Base-by-base conservation (phyloP, 2,888 invertebrate genomes). In the Chalcosyrphus nemorum region DNA sequence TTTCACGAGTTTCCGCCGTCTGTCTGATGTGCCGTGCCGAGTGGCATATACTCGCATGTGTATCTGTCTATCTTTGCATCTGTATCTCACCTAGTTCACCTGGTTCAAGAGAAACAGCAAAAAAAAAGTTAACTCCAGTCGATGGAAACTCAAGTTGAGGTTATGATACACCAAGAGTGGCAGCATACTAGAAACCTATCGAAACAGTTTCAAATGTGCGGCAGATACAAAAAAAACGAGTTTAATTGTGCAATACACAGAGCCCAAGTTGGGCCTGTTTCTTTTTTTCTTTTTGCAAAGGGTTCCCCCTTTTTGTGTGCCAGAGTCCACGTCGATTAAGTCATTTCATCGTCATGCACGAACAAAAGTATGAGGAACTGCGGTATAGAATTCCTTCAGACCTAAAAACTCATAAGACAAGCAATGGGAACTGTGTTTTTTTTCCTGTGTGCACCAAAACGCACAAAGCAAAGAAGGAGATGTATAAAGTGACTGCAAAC, bases 71-170 rank as follows among this genome's bases (percentile, higher is more conserved):
- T 75, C 75, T n/a, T n/a, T 77, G 63, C 71, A 43, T 71, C 65
- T 66, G 82, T 84, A 66, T 84, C 84, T 84, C 84, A 84, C 80
- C 80, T 59, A 84, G 84, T 84, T 84, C 80, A 80, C 81, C 81
- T 77, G 81, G 77, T 77, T 71, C 43, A 63, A 71, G 63, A 65
- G 7, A 41, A 45, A 38, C 38, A 21, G 21, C 43, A 32, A 38
- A 17, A 38, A 41, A 35, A 52, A 75, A 43, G 32, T 35, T 27
- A 27, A 27, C 5, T 4, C 5, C 27, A 38, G 19, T 29, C 43
- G 59, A 76, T 76, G 78, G 74, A 80, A 75, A 75, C 68, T 52
- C 19, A 61, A 57, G 47, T 43, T 43, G 17, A 65, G 56, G 32
- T 15, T 38, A 17, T 32, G 32, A 15, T 11, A 41, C n/a, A 17